A percentile compares a stretch with the other conserved stretches of the same genome.
Conservation (phyloP, 2,113 vertebrate genomes). For the Verasper variegatus region DNA sequence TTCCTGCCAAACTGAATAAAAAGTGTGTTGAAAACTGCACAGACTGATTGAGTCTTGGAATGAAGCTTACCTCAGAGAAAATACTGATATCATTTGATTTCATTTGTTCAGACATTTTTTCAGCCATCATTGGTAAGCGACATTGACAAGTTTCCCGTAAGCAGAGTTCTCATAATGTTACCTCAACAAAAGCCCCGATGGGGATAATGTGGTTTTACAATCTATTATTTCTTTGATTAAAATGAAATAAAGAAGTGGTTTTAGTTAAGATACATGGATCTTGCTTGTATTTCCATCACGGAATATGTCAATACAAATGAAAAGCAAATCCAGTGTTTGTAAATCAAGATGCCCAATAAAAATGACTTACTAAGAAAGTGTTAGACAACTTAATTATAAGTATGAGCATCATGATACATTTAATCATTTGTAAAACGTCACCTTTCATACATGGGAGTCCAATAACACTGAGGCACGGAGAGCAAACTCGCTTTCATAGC, state of each 20-base stretch:
- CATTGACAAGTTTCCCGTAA: background rate
- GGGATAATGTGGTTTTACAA: too few relatives aligned
- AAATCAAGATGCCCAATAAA: background rate
- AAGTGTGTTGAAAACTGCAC: background rate
- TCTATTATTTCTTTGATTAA: too few relatives aligned
- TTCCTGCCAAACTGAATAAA: too few relatives aligned
- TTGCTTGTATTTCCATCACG: background rate
- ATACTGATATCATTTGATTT: conserved; percentile 78
- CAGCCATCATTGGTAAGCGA: conserved; percentile 81
- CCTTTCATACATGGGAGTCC: background rate
- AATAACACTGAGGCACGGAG: background rate
- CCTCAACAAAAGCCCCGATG: background rate
- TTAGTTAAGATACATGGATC: background rate
- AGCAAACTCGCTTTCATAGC: too few relatives aligned
- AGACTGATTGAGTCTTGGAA: background rate
- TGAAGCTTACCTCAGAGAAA: conserved; percentile 82
- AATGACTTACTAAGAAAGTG: background rate
- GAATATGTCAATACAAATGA: background rate
- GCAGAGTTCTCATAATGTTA: background rate
- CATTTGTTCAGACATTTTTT: conserved; percentile 86
- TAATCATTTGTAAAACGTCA: background rate
- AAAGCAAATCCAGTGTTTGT: background rate
- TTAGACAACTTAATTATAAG: background rate
- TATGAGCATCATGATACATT: background rate
- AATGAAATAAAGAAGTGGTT: too few relatives aligned